A percentile compares a stretch with the other conserved stretches of the same genome.
phyloP scores from a whole-genome alignment of 2,888 invertebrate genomes.

The Hololepta plana region DNA sequence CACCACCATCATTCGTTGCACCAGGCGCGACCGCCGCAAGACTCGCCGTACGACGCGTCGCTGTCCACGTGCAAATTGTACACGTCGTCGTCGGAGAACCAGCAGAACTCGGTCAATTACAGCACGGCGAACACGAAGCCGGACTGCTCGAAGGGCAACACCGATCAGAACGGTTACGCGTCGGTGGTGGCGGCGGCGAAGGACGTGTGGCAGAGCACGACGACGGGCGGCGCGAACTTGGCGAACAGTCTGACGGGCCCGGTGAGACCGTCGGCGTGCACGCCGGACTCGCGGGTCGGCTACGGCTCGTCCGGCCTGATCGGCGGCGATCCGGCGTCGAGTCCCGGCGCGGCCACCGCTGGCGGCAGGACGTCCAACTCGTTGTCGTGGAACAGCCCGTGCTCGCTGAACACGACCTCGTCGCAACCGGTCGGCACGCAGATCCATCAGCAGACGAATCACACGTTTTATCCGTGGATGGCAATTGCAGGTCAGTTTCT shows the following conservation, averaged over 20 bases:
- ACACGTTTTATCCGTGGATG: constrained; percentile 97
- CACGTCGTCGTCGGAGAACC: constrained; percentile 42
- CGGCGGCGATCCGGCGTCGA: constrained; percentile 52
- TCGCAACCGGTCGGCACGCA: constrained; percentile 62
- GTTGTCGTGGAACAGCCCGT: constrained; percentile 76
- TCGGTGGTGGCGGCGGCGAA: constrained; percentile 51
- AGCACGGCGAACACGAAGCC: constrained; percentile 42
- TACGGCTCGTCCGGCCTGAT: constrained; percentile 60
- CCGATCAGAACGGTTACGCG: constrained; percentile 44
- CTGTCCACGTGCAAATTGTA: constrained; percentile 71
- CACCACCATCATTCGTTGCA: constrained; percentile 51
- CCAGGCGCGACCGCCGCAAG: constrained; percentile 67
- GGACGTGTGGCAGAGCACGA: constrained; percentile 49
- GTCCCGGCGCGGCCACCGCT: constrained; percentile 49
- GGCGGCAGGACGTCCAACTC: constrained; percentile 34
- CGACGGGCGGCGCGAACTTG: constrained; percentile 42
- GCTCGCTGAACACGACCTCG: constrained; percentile 66
- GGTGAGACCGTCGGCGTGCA: constrained; percentile 75
- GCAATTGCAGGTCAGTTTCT: constrained; percentile 85
- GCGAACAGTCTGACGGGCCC: constrained; percentile 41
- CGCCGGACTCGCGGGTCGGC: constrained; percentile 67
- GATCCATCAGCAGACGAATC: constrained; percentile 78
- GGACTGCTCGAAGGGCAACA: constrained; percentile 53
- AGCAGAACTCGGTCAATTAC: constrained; percentile 37
- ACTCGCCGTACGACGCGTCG: constrained; percentile 81